Conservation (phyloP, 2,888 invertebrate species). For the Erebia aethiops region DNA sequence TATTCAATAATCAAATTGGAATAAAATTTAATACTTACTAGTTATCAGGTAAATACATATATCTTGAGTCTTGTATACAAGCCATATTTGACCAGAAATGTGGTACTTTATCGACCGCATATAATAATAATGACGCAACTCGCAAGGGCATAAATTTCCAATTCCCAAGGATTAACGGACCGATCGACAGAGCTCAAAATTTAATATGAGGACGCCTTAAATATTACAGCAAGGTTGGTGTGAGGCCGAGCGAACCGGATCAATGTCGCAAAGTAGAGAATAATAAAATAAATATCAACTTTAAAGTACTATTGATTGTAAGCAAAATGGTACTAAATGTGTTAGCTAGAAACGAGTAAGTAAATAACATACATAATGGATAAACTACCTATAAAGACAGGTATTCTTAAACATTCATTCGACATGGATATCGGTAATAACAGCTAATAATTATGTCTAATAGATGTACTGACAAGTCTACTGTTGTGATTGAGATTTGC, state of each 20-base stretch:
- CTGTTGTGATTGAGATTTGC: too few species aligned
- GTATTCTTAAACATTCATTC: too few species aligned
- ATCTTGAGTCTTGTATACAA: background rate
- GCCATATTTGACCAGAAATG: background rate
- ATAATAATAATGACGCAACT: constrained; percentile 1
- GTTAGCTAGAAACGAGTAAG: too few species aligned
- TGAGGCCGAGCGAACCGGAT: constrained; percentile 24
- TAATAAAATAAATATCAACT: background rate
- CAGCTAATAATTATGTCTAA: too few species aligned
- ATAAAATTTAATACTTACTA: background rate
- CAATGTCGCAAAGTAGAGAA: constrained; percentile 15
- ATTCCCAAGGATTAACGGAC: constrained; percentile 32
- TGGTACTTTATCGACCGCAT: constrained; percentile 2
- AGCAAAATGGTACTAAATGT: too few species aligned
- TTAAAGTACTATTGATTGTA: too few species aligned
- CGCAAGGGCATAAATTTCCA: constrained; percentile 21
- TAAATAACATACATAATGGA: too few species aligned
- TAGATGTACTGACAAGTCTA: too few species aligned
- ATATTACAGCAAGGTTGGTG: constrained; percentile 32
- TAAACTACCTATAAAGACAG: too few species aligned
- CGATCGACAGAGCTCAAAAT: constrained; percentile 30
- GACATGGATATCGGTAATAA: too few species aligned
- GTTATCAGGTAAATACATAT: background rate
- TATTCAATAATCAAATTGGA: background rate
- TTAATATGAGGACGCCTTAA: constrained; percentile 32